Evolutionary conservation across 1,140 invertebrate genomes (phyloP), one percentile per base, ranked within the genome.

Genomic region (Drosophila eugracilis): DNA sequence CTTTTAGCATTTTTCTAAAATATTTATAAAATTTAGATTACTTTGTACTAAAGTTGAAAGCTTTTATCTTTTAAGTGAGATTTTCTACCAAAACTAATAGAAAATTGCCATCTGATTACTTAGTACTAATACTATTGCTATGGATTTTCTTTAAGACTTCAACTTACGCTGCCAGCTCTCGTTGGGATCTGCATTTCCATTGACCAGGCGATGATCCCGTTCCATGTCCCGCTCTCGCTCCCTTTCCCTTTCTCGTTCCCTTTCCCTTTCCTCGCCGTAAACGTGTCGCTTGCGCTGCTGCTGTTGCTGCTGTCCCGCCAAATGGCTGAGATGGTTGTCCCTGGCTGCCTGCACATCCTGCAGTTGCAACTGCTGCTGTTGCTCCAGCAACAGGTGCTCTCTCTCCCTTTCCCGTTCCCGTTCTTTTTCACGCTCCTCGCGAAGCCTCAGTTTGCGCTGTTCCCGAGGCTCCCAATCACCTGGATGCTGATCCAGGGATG

Each of bases 91-190:
- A n/a, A n/a, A n/a, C n/a, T n/a, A n/a, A n/a, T n/a, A n/a, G n/a
- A n/a, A n/a, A n/a, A n/a, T n/a, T n/a, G n/a, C n/a, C n/a, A n/a
- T n/a, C n/a, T n/a, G n/a, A n/a, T n/a, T n/a, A n/a, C n/a, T n/a
- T n/a, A n/a, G n/a, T n/a, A n/a, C n/a, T n/a, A n/a, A n/a, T n/a
- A n/a, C n/a, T n/a, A n/a, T n/a, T n/a, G n/a, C n/a, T n/a, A n/a
- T n/a, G n/a, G n/a, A n/a, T n/a, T n/a, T n/a, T n/a, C n/a, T n/a
- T 10, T 10, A 4, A 17, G 14, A 17, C 10, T 36, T 17, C 15
- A 0, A 90, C 90, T 91, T 63, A 90, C 91, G 92, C 58, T 93
- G 93, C 94, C 94, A 94, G 75, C 92, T 93, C 63, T 96, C 95
- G 39, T 94, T 94, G 62, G 96, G 95, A 84, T 88, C 81, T 7